Evolutionary conservation across 2,113 vertebrate genomes (phyloP), one percentile per base, ranked within the genome.

Genomic region (Sinocyclocheilus anophthalmus): DNA sequence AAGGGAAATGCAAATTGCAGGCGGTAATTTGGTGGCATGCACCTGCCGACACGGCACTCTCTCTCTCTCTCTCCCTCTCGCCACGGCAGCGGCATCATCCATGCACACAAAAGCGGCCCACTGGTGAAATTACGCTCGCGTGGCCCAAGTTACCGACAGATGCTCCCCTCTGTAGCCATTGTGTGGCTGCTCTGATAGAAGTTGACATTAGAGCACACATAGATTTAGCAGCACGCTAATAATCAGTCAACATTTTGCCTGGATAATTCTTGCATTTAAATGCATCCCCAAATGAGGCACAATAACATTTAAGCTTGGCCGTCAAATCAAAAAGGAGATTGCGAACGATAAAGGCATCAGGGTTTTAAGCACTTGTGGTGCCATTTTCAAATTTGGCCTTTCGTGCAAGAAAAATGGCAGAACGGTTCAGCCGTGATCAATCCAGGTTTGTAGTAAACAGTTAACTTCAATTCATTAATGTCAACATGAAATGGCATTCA

Each of bases 1-100:
- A 96, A 98, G 97, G 97, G 97, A 97, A 97, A 97, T 97, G 96
- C 96, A 96, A 97, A 97, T 97, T 95, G 96, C 95, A 96, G 95
- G 95, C 96, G 95, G 97, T 98, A 98, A 98, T 99, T 99, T 97
- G 96, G 97, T 96, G 96, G 96, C 97, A 98, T 96, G 97, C 98
- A 99, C 98, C 98, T 98, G 97, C 97, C 97, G 96, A 97, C 96
- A 96, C 93, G 94, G 95, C 95, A 94, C 96, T 81, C 79, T 96
- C 95, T 94, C 96, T 95, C 96, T 96, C 91, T 33, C 30, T 69
- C 18, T 72, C 69, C 2, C 73, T 76, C 73, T 50, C 94, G 94
- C 95, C 96, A 94, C 92, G 93, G 94, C 92, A 95, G 94, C 94
- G 92, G 93, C 92, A 76, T 61, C 50, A 86, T 63, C 73, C 61